Percentiles rank a stretch among this genome's conserved stretches.
phyloP scores from a whole-genome alignment of 2,888 invertebrate species.

The Fragum fragum region DNA sequence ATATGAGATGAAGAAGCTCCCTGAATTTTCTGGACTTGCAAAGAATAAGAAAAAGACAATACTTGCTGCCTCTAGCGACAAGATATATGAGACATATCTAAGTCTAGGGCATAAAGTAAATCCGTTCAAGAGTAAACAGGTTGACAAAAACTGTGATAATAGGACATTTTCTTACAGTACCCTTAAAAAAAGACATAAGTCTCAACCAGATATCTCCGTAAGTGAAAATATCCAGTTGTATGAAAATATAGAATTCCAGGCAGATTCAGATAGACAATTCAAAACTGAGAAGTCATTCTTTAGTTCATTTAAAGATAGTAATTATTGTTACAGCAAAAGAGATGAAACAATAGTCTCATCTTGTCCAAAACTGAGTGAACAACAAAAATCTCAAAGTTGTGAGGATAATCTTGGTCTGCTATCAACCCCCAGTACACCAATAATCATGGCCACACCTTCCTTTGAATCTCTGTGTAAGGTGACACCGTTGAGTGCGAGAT shows the following conservation, averaged over 20 bases:
- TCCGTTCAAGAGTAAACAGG: constrained; percentile 43
- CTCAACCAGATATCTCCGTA: constrained; percentile 64
- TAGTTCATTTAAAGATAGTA: constrained; percentile 51
- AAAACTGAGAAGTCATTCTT: constrained; percentile 20
- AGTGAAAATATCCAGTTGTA: constrained; percentile 49
- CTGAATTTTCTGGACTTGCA: constrained; percentile 26
- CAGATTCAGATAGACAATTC: background rate
- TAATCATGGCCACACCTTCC: constrained; percentile 59
- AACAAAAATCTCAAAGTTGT: constrained; percentile 53
- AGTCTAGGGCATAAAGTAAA: constrained; percentile 51
- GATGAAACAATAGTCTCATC: background rate
- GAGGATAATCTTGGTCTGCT: constrained; percentile 49
- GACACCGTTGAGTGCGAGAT: constrained; percentile 55
- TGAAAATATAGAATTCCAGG: constrained; percentile 32
- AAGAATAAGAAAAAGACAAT: constrained; percentile 54
- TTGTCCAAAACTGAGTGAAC: background rate
- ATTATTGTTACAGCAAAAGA: background rate
- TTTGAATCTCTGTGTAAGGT: constrained; percentile 66
- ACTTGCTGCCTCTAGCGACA: constrained; percentile 64
- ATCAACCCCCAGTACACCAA: constrained; percentile 57
- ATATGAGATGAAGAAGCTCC: constrained; percentile 14
- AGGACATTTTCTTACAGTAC: background rate
- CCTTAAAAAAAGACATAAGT: constrained; percentile 51
- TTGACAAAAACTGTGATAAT: background rate
- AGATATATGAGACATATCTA: constrained; percentile 67